Evolutionary conservation across 2,113 vertebrate genomes (phyloP).

Genomic region (Lagopus muta): DNA sequence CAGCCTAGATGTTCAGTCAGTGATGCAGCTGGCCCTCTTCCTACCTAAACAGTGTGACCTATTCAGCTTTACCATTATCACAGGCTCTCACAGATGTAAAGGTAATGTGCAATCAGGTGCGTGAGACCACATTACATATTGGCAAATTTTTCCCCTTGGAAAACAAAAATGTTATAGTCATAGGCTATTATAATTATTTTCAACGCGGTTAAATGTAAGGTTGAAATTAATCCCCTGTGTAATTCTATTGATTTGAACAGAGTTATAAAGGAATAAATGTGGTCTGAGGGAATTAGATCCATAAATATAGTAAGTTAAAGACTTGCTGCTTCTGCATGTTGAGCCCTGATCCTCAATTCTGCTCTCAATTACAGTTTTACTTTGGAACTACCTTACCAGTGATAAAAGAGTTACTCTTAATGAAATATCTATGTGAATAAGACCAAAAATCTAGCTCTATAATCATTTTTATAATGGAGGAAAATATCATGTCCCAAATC

Average conservation of each 20-base stretch:
- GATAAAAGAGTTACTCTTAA: background rate
- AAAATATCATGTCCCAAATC: background rate
- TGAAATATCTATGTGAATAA: background rate
- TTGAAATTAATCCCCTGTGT: conserved; percentile 60
- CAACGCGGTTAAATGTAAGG: conserved; percentile 65
- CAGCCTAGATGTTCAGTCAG: conserved; percentile 31
- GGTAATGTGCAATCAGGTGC: conserved; percentile 67
- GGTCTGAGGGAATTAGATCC: conserved; percentile 12
- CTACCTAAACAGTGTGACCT: conserved; percentile 51
- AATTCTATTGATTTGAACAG: conserved; percentile 22
- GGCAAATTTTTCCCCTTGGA: conserved; percentile 71
- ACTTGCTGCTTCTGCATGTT: conserved; percentile 47
- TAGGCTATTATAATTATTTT: conserved; percentile 63
- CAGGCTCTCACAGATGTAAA: conserved; percentile 45
- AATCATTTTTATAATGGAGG: background rate
- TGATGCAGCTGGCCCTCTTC: conserved; percentile 67
- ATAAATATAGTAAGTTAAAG: conserved; percentile 46
- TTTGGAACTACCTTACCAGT: background rate
- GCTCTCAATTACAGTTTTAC: background rate
- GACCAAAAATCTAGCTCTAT: background rate
- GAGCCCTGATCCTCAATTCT: background rate
- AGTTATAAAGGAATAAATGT: background rate
- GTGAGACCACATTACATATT: conserved; percentile 44
- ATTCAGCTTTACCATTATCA: background rate
- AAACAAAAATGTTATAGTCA: conserved; percentile 69